Base-by-base conservation (phyloP, 2,888 invertebrate genomes). In the Morpho deidamia region DNA sequence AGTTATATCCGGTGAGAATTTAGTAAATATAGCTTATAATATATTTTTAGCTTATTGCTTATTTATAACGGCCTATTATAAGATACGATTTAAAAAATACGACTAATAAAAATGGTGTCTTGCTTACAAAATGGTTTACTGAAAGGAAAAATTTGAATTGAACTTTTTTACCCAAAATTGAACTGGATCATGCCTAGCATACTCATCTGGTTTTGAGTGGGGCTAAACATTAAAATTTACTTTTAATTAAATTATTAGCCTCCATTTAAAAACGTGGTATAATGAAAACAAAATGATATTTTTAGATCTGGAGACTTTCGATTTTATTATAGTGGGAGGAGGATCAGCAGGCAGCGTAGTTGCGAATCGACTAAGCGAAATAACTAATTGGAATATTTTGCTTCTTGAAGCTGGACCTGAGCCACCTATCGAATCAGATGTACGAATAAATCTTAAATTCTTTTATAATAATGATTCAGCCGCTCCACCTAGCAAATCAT, bases 291-390 rank as follows among this genome's bases (percentile, higher is more conserved):
- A 10, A 34, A 23, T 23, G 35, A 46, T 23, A 52, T 32, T 66
- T 67, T 10, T 58, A 75, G 76, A 66, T 63, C 48, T 11, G 37
- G 61, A 65, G 40, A 43, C n/a, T 10, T 74, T 69, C 51, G 68
- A 75, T 55, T 69, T 73, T 48, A 73, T 75, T 32, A 64, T 75
- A 43, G 64, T 72, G 0, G 76, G 75, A 9, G 73, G 68, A 1
- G 76, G 76, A 0, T 66, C 72, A 4, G 69, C 75, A 9, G 76
- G 76, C 4, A 65, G 74, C 23, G 72, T 74, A 1, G 52, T 75
- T 5, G 71, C 76, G 5, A 75, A 72, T 47, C 63, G 76, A 48
- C 57, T 76, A 1, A 72, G 71, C 49, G 74, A 72, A 60, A 53
- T 66, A 7, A 32, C 50, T 5, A 32, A 64, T 23, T 74, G 73